These are phyloP conservation scores for Stomatorhinus walkeri DNA, from an alignment of 2,797 vertebrate genomes.

Conservation along the genomic window DNA sequence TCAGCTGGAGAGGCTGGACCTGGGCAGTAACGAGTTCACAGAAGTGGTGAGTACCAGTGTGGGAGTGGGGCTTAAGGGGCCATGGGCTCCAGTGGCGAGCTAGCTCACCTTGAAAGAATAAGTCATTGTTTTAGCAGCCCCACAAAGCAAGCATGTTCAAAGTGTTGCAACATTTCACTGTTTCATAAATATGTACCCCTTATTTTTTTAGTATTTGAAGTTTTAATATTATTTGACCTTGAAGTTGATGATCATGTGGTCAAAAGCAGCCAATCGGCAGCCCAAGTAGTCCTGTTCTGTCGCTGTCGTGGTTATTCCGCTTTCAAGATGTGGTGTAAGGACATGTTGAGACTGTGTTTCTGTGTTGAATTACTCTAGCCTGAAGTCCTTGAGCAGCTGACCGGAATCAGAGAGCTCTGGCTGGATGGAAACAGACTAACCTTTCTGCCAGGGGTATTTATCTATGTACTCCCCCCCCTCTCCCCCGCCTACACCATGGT, in stretches of 20 bases:
- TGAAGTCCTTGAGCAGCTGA: slow-evolving; percentile 95
- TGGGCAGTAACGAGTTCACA: slow-evolving; percentile 98
- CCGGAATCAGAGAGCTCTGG: slow-evolving; percentile 92
- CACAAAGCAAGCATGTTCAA: not conserved
- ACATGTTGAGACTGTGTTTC: not conserved
- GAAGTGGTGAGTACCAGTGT: slow-evolving; percentile 85
- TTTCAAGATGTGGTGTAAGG: not conserved
- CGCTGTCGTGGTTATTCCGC: not conserved
- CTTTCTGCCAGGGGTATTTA: slow-evolving; percentile 83
- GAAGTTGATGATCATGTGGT: not conserved
- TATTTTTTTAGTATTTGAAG: not conserved
- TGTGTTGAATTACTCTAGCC: slow-evolving; percentile 60
- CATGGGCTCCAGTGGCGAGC: slow-evolving; percentile 16
- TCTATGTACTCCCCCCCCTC: not conserved
- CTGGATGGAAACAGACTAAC: slow-evolving; percentile 93
- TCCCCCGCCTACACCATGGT: not conserved
- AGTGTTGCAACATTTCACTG: not conserved
- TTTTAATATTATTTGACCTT: not conserved
- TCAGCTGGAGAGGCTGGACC: slow-evolving; percentile 90
- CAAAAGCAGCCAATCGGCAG: not conserved
- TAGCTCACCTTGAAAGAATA: not conserved
- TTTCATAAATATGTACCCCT: not conserved
- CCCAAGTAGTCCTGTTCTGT: not conserved
- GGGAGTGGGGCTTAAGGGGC: not conserved
- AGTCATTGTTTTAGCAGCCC: not conserved